Evolutionary conservation across 2,888 invertebrate species (phyloP), one percentile per base, ranked within the genome.

Genomic region (Lasioglossum leucozonium): DNA sequence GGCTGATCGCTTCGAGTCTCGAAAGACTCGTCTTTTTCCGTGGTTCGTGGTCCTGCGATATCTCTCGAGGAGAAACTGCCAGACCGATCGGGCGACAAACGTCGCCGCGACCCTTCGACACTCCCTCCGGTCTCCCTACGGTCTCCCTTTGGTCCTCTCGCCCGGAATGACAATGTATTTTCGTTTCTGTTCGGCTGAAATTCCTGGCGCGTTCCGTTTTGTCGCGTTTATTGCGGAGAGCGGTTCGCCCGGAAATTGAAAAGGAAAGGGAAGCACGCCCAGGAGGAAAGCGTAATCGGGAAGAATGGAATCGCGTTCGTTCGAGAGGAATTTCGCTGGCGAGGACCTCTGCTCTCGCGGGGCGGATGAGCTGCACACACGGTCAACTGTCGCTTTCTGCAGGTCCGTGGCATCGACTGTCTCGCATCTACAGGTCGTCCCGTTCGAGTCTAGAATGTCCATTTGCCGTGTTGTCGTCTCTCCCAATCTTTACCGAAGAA

Each of bases 1-100:
- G 90, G 84, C 82, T 87, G 83, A 71, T 72, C 75, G 81, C 40
- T 67, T 58, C 74, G 42, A 71, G 51, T 62, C 51, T 51, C 51
- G 51, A 51, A 22, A 8, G 51, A 51, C 8, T 8, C 51, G 22
- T 51, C 51, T 51, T 51, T 51, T 22, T 5, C n/a, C n/a, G 47
- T 51, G 22, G 47, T 51, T 22, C 51, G 6, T 6, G 51, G 22
- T 22, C 51, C 18, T 22, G 22, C 22, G 51, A 51, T 47, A 18
- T 18, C 62, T 51, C 16, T 6, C 34, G 5, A 18, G 62, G 62
- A 65, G 30, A 65, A 65, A 65, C 8, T 6, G 30, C 2, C 16
- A 16, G 16, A 65, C 30, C 30, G 30, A 34, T 65, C 34, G 34
- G 18, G 65, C 34, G 34, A 34, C 65, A 65, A 34, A 65, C 34